A percentile compares a stretch with the other conserved stretches of the same genome.
Conservation (phyloP, 92 coral and sea anemone species). For the Siderastrea siderea region DNA sequence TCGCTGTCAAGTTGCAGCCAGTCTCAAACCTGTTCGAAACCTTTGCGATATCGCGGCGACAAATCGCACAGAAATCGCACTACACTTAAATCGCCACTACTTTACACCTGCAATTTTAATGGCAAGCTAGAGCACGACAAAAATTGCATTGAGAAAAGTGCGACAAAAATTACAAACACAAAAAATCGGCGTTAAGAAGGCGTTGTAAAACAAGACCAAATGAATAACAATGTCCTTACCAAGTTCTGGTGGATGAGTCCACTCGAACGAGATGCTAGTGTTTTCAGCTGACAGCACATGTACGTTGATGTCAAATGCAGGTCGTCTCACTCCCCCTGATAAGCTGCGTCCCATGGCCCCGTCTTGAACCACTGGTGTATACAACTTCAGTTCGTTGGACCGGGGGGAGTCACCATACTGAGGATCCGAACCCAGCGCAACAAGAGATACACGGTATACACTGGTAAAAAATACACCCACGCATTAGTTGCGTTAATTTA, state of each 20-base stretch:
- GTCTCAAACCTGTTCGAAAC: too few relatives aligned
- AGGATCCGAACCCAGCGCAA: conserved; percentile 77
- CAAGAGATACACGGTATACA: conserved; percentile 72
- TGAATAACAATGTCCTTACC: neutral
- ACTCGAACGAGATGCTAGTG: conserved; percentile 66
- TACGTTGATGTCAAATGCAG: conserved; percentile 33
- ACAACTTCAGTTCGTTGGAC: conserved; percentile 77
- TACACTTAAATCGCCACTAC: too few relatives aligned
- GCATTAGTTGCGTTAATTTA: too few relatives aligned
- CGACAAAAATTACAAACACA: too few relatives aligned
- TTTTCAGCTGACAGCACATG: conserved; percentile 58
- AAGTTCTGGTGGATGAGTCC: conserved; percentile 46
- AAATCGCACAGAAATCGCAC: too few relatives aligned
- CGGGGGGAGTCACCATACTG: conserved; percentile 79
- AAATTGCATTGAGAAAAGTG: too few relatives aligned
- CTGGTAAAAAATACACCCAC: conserved; percentile 28
- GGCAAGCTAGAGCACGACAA: too few relatives aligned
- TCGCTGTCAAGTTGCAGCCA: too few relatives aligned
- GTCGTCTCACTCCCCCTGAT: conserved; percentile 6
- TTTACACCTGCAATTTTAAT: too few relatives aligned
- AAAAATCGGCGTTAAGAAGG: too few relatives aligned
- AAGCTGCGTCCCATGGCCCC: conserved; percentile 45
- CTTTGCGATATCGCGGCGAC: too few relatives aligned
- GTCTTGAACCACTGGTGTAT: conserved; percentile 73
- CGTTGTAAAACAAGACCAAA: too few relatives aligned